Conservation (phyloP, 2,888 invertebrate genomes). For the Coenonympha glycerion region DNA sequence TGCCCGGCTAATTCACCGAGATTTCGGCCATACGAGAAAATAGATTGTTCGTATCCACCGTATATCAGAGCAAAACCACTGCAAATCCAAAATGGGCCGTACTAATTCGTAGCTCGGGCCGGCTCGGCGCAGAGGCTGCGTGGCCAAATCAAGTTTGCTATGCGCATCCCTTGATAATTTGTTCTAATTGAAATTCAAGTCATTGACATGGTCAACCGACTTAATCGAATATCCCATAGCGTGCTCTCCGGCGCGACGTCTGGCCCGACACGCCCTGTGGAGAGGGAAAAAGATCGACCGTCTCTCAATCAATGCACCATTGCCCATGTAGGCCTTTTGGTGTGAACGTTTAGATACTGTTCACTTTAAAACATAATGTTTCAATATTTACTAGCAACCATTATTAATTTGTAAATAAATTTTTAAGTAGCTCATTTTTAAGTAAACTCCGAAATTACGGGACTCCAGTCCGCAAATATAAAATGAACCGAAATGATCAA, state of each 20-base stretch:
- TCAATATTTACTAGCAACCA: too few relatives aligned
- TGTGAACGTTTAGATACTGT: background rate
- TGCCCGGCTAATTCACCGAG: slow-evolving; percentile 27
- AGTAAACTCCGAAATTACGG: too few relatives aligned
- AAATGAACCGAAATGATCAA: too few relatives aligned
- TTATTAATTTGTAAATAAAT: too few relatives aligned
- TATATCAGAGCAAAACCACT: slow-evolving; percentile 33
- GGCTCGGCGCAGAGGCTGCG: slow-evolving; percentile 45
- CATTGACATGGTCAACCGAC: slow-evolving; percentile 77
- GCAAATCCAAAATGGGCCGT: slow-evolving; percentile 32
- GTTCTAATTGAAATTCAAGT: slow-evolving; percentile 82
- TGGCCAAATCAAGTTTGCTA: slow-evolving; percentile 69
- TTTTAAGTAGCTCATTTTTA: too few relatives aligned
- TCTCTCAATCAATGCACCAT: background rate
- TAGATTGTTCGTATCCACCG: slow-evolving; percentile 32
- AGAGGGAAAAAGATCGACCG: slow-evolving; percentile 8
- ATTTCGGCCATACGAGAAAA: slow-evolving; percentile 30
- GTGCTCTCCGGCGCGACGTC: slow-evolving; percentile 37
- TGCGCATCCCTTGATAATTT: slow-evolving; percentile 75
- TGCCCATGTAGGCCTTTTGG: background rate
- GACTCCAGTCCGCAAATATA: too few relatives aligned
- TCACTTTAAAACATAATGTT: too few relatives aligned
- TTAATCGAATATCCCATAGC: slow-evolving; percentile 73
- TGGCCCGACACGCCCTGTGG: slow-evolving; percentile 19
- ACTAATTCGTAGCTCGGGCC: slow-evolving; percentile 32